phyloP scores from a whole-genome alignment of 1,140 invertebrate species.

The Agrilus planipennis region DNA sequence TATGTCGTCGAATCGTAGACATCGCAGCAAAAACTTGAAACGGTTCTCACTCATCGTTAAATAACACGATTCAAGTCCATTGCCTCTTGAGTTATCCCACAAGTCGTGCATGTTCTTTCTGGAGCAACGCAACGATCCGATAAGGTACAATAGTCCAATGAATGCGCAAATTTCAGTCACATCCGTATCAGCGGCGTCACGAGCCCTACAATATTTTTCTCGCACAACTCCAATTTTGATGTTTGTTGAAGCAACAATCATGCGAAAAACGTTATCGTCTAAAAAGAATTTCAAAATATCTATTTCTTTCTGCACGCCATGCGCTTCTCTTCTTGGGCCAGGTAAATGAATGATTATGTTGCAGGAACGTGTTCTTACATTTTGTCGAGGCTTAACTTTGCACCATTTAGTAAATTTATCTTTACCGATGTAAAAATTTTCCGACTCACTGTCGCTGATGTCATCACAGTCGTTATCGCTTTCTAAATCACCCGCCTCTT shows the following conservation, averaged over 20 bases:
- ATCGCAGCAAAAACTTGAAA: slow-evolving; percentile 11
- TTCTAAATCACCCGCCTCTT: not conserved
- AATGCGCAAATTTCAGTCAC: too few species aligned
- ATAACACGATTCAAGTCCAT: not conserved
- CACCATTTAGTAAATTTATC: not conserved
- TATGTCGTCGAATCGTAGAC: slow-evolving; percentile 20
- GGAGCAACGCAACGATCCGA: not conserved
- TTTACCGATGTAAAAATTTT: not conserved
- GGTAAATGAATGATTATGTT: too few species aligned
- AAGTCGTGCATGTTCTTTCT: not conserved
- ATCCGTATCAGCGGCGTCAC: not conserved
- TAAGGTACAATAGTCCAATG: not conserved
- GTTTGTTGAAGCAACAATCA: not conserved
- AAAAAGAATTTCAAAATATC: not conserved
- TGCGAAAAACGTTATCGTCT: not conserved
- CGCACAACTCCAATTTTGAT: not conserved
- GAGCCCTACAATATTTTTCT: not conserved
- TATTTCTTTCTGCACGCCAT: not conserved
- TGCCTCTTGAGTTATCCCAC: slow-evolving; percentile 1
- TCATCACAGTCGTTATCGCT: not conserved
- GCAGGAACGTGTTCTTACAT: not conserved
- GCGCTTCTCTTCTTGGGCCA: not conserved
- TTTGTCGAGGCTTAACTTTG: not conserved
- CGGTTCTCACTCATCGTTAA: slow-evolving; percentile 6
- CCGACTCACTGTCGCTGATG: too few species aligned